Conservation (phyloP, 2,113 vertebrate genomes). For the Butorides virescens region DNA sequence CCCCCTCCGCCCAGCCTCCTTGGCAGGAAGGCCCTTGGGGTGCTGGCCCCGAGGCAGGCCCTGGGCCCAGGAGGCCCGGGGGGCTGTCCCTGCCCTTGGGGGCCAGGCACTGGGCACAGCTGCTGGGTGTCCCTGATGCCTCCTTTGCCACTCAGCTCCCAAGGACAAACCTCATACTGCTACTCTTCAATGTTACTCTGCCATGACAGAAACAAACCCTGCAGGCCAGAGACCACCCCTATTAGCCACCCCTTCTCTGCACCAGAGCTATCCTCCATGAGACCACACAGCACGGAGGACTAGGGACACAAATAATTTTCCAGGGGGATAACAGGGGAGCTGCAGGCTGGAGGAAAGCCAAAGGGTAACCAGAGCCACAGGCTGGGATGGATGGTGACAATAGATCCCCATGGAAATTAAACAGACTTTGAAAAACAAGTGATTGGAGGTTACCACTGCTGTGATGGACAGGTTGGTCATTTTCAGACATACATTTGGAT, state of each 20-base stretch:
- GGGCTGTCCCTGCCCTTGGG: not conserved
- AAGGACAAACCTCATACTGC: not conserved
- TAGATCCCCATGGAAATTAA: not conserved
- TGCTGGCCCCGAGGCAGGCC: not conserved
- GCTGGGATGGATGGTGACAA: too few relatives aligned
- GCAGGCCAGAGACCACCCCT: not conserved
- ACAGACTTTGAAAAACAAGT: not conserved
- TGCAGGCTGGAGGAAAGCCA: not conserved
- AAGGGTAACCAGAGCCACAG: not conserved
- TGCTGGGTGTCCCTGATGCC: too few relatives aligned
- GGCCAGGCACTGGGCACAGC: too few relatives aligned
- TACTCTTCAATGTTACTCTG: not conserved
- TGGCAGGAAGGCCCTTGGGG: too few relatives aligned
- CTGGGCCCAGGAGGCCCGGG: too few relatives aligned
- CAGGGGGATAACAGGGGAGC: not conserved
- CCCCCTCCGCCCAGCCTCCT: not conserved
- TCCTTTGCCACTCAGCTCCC: not conserved
- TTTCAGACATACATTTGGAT: not conserved
- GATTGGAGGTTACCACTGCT: not conserved
- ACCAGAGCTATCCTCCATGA: not conserved
- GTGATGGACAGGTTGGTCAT: not conserved
- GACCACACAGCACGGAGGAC: accelerated
- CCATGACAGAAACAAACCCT: not conserved
- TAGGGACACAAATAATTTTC: not conserved
- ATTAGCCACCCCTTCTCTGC: not conserved